Conservation (phyloP, 2,113 vertebrate genomes). For the Otocyon megalotis region DNA sequence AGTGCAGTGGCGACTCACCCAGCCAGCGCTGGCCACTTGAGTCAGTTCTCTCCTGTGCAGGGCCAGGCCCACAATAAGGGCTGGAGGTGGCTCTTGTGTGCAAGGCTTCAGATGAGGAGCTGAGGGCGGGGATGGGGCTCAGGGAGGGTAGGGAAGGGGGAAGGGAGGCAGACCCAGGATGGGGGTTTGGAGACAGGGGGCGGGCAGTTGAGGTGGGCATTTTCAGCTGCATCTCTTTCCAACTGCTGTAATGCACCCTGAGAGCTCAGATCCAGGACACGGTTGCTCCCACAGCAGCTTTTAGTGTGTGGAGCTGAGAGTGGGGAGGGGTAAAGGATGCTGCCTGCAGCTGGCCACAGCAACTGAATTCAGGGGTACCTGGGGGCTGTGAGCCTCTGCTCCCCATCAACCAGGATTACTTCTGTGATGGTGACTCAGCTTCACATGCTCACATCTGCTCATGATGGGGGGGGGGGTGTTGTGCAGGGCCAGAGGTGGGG, state of each 20-base stretch:
- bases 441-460: not conserved
- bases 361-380: not conserved
- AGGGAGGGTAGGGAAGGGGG: not conserved
- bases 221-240: not conserved
- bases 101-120: not conserved
- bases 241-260: not conserved
- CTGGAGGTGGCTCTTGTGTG: not conserved
- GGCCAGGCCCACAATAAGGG: not conserved
- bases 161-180: not conserved
- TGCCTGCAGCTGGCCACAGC: conserved; percentile 49
- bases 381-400: not conserved
- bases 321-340: not conserved
- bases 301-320: not conserved
- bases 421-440: not conserved
- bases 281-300: not conserved
- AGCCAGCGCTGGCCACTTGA: not conserved
- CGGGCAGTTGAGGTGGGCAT: not conserved
- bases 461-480: not conserved
- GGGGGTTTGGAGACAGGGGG: not conserved
- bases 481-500: not conserved
- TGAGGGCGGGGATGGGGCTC: not conserved
- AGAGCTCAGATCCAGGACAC: conserved; percentile 20
- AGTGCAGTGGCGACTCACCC: not conserved
- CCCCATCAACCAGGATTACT: not conserved
- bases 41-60: not conserved